Evolutionary conservation across 2,888 invertebrate genomes (phyloP), one percentile per base, ranked within the genome.

Genomic region (Drosophila fungiperda): DNA sequence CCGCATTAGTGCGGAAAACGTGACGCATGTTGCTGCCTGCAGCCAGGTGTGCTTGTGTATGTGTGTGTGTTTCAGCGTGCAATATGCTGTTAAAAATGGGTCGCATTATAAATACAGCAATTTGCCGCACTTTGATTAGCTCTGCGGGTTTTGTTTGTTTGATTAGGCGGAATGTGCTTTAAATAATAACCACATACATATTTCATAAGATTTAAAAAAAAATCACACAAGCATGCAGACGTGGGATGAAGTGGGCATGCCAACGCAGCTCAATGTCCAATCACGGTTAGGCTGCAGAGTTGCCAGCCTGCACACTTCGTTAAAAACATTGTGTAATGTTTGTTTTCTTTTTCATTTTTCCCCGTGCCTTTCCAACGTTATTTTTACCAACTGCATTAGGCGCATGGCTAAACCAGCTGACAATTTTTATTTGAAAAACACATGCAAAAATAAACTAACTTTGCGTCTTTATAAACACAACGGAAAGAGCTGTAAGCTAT

Each of bases 1-100:
- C 69, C 72, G 68, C 72, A 71, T 68, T 64, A 68, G 68, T 85
- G 64, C 57, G 65, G 61, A 80, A 78, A 83, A 78, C 70, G 80
- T 86, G 86, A 86, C 86, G 89, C 86, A 86, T 84, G 71, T 74
- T 69, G 63, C 60, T 66, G 67, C 64, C 60, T 63, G 67, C 70
- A 59, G 75, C 55, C 76, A 68, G 67, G 67, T 68, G 72, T 68
- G 33, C 32, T 57, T 63, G 63, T 70, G 68, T 52, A 40, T 53
- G 59, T 38, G 61, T 48, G 58, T 62, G 80, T 60, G 68, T 53
- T 33, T n/a, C 48, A 64, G 75, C 38, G 65, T 60, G 53, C 60
- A 59, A 61, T 77, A 59, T 72, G 77, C 38, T 49, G 52, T 61
- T 48, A 48, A 50, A 49, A 48, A 48, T 49, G 64, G 40, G 29